Evolutionary conservation across 92 coral and sea anemone genomes (phyloP), one percentile per base, ranked within the genome.

Genomic region (Plumapathes pennacea): DNA sequence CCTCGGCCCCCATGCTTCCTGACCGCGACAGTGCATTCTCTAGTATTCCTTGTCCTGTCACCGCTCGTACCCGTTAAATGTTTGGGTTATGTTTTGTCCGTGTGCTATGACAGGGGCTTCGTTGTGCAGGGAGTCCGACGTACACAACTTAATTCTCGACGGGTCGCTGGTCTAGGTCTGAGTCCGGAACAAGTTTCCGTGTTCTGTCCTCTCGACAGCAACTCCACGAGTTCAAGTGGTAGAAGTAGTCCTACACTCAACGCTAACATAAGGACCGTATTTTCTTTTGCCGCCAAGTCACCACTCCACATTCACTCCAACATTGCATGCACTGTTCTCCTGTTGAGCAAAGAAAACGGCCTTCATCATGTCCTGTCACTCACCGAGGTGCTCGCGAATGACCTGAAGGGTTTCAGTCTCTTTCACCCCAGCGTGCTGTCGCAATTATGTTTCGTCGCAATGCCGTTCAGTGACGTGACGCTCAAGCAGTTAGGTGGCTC

Each of bases 1-100:
- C 85, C 85, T 23, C 76, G 84, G 0, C 99, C 99, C 25, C 99
- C 99, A 21, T 60, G 81, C 42, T 67, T 91, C 47, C 64, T 94
- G 38, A 79, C 81, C 25, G 66, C 99, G 1, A 55, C 78, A 21
- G 81, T 88, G 25, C 85, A 80, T 27, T 72, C 86, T 25, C 56
- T 66, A 20, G 55, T 85, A 17, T 81, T 84, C 41, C 67, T 94
- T 24, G 20, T 89, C 42, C 37, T 76, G 11, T 94, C 99, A 13
- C 99, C 96, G 4, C 62, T 85, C 0, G 81, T 94, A 36, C 90
- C 96, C 8, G 73, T 85, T 2, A 72, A 72, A 47, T 84, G 60
- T 33, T 34, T 89, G 31, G 99, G 99, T n/a, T 38, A 32, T 36
- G 53, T 94, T 14, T 37, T 94, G 54, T 69, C 67, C 46, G 25